phyloP scores from a whole-genome alignment of 2,113 vertebrate species.

The Sterna hirundo region DNA sequence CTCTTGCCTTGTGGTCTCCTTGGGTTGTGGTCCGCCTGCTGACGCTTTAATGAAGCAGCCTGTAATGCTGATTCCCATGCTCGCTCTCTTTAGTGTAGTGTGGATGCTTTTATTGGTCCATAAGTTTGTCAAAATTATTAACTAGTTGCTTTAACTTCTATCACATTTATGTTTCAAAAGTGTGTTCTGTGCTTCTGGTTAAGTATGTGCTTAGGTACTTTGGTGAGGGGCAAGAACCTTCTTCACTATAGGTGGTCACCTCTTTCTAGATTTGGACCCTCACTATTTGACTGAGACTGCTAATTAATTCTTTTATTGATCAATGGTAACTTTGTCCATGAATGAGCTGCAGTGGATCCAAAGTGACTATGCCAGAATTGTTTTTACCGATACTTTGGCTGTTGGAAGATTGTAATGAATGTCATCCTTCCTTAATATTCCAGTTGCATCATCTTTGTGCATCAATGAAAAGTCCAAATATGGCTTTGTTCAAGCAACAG shows the following conservation, averaged over 20 bases:
- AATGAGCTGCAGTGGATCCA: neutral
- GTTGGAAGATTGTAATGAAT: neutral
- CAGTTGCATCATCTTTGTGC: constrained; percentile 34
- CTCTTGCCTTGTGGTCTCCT: neutral
- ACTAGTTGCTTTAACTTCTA: neutral
- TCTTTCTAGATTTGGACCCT: neutral
- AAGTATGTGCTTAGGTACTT: neutral
- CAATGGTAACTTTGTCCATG: neutral
- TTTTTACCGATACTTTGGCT: neutral
- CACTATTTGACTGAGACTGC: neutral
- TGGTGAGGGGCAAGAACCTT: neutral
- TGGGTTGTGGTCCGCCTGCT: neutral
- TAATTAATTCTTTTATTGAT: neutral
- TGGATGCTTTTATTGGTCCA: neutral
- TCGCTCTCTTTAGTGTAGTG: neutral
- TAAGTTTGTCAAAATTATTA: neutral
- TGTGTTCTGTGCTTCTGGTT: neutral
- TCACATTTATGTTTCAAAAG: neutral
- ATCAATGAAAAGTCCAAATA: constrained; percentile 85
- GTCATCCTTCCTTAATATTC: neutral
- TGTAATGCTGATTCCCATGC: neutral
- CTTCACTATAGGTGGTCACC: neutral
- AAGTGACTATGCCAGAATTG: neutral
- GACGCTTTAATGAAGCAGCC: neutral
- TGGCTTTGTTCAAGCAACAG: constrained; percentile 94